Evolutionary conservation across 2,113 vertebrate species (phyloP), one percentile per base, ranked within the genome.

Genomic region (Lanius ludovicianus): DNA sequence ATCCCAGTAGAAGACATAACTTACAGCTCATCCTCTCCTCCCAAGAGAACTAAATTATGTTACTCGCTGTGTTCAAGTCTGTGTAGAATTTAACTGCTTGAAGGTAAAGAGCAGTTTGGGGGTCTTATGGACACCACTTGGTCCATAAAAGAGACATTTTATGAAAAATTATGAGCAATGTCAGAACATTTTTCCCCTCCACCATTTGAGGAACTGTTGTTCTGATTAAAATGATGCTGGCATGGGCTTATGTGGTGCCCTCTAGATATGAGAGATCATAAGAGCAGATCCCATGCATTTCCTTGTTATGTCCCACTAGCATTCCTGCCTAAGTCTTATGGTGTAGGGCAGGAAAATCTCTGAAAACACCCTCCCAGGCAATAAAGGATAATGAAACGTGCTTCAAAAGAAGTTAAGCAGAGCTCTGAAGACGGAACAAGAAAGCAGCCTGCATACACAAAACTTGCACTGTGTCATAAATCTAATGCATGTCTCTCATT

Each of bases 381-480:
- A 93, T 69, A 96, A 95, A 94, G 9, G 13, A 33, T 91, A 91
- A 92, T 82, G 56, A 94, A 87, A 91, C 0, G 0, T 53, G 18
- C 81, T 95, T 94, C 87, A 94, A 82, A 95, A 91, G 87, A 95
- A 93, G 62, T 42, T 91, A 82, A 92, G 77, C 94, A 95, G 87
- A 84, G 69, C 77, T 94, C 89, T 87, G 80, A 95, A 76, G 64
- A 60, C 0, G 0, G 64, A 92, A 84, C 60, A 96, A 94, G 73
- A 92, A 95, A 94, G 82, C 64, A 78, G 60, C 10, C 76, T 86
- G 64, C 35, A 33, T 60, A 84, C 79, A 93, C 55, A 94, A 76
- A 88, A 73, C 35, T 91, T 35, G 47, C 37, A 31, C 46, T 12
- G 15, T 37, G 30, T 71, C 78, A 87, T 96, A 96, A 95, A 96